A percentile compares a stretch with the other conserved stretches of the same genome.
These are phyloP conservation scores for Heliconius hewitsoni DNA, from an alignment of 1,140 invertebrate species.

Conservation along the genomic window DNA sequence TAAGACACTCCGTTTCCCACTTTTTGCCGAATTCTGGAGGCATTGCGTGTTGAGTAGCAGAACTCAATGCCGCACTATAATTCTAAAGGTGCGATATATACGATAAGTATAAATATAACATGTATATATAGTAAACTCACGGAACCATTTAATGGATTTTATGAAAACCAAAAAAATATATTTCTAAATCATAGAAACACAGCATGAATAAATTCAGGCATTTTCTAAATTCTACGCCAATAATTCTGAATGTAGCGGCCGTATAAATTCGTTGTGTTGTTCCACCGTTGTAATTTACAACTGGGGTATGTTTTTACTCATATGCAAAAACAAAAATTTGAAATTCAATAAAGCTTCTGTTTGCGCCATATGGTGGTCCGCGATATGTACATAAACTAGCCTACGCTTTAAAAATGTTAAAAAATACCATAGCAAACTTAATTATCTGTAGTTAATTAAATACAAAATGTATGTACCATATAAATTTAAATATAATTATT, in stretches of 20 bases:
- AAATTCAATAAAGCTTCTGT: conserved; percentile 38
- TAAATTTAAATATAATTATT: too few species aligned
- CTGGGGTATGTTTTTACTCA: conserved; percentile 26
- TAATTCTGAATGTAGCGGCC: conserved; percentile 17
- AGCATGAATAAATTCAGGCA: not conserved
- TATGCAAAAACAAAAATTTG: conserved; percentile 41
- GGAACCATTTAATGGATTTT: not conserved
- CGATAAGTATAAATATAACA: too few species aligned
- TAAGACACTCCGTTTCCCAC: too few species aligned
- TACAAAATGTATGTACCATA: too few species aligned
- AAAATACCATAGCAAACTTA: too few species aligned
- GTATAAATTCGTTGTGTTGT: conserved; percentile 23
- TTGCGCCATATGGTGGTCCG: conserved; percentile 33
- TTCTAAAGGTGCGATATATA: too few species aligned
- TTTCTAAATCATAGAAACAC: not conserved
- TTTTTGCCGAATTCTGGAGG: too few species aligned
- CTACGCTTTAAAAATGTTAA: not conserved
- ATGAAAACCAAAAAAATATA: not conserved
- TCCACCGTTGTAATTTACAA: conserved; percentile 23
- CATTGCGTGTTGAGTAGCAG: too few species aligned
- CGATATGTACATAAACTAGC: conserved; percentile 14
- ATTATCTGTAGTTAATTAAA: too few species aligned
- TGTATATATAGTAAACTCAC: too few species aligned
- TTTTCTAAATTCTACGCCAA: conserved; percentile 10
- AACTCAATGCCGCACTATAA: too few species aligned